A percentile compares a stretch with the other conserved stretches of the same genome.
These are phyloP conservation scores for Palythoa heliodiscus DNA, from an alignment of 92 coral and sea anemone species.

Conservation along the genomic window DNA sequence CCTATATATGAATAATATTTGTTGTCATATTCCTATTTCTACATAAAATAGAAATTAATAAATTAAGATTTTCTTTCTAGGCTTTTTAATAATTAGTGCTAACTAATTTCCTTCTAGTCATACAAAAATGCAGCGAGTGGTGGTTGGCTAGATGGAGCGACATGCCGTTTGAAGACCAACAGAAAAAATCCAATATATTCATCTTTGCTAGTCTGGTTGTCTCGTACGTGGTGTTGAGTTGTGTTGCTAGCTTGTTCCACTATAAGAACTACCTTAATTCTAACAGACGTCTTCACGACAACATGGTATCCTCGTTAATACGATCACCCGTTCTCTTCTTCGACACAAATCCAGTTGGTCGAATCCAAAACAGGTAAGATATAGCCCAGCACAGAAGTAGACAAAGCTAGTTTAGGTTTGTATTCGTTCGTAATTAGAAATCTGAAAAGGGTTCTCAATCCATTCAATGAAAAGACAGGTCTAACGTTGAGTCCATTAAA, in stretches of 20 bases:
- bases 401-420: not conserved
- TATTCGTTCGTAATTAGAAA: not conserved
- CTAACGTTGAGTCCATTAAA: not conserved
- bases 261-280: slow-evolving; percentile 33
- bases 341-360: no score
- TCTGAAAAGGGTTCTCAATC: not conserved
- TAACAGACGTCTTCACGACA: not conserved
- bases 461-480: not conserved
- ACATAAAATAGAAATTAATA: no score
- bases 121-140: not conserved
- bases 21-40: no score
- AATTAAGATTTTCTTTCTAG: not conserved
- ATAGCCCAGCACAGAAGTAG: no score
- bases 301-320: no score
- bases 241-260: slow-evolving; percentile 13
- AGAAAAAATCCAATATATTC: slow-evolving; percentile 22
- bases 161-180: not conserved
- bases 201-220: slow-evolving; percentile 31
- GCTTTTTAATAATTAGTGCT: not conserved
- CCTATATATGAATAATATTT: no score
- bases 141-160: no score
- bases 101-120: slow-evolving; percentile 3
- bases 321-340: no score
- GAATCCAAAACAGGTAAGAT: no score
- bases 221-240: slow-evolving; percentile 35